Conservation (phyloP, 2,797 vertebrate genomes). For the Saxicola maurus region DNA sequence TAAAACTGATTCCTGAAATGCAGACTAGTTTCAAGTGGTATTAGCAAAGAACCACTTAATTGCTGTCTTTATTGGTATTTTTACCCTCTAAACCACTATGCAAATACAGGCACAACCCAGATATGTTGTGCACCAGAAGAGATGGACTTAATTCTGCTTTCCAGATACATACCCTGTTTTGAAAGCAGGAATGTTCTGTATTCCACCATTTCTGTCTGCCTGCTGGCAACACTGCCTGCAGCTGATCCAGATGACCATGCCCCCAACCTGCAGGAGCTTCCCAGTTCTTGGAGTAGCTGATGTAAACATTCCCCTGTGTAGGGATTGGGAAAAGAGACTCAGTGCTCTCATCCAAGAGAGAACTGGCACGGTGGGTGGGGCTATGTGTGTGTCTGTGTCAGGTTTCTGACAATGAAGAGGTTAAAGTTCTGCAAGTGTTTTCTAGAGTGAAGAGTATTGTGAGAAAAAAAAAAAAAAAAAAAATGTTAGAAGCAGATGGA, state of each 20-base stretch:
- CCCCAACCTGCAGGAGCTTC: neutral
- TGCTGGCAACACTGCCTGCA: neutral
- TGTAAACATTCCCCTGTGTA: accelerated
- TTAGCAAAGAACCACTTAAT: neutral
- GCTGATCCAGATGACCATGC: neutral
- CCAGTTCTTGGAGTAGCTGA: neutral
- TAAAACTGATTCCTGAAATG: neutral
- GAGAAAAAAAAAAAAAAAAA: conserved; percentile 1
- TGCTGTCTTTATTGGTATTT: neutral
- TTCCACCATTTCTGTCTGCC: neutral
- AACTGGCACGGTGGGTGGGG: neutral
- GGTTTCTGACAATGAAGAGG: neutral
- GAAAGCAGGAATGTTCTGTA: neutral
- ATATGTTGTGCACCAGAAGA: neutral
- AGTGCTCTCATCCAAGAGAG: neutral
- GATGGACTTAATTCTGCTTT: neutral
- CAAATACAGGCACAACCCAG: neutral
- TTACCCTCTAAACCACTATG: neutral
- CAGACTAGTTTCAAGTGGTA: neutral
- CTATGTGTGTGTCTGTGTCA: neutral
- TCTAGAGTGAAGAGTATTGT: neutral
- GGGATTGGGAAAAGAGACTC: neutral
- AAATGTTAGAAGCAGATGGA: conserved; percentile 40
- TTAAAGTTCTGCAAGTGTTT: conserved; percentile 14
- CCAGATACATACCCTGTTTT: neutral